Conservation (phyloP, 2,888 invertebrate genomes). For the Cataglyphis livida region DNA sequence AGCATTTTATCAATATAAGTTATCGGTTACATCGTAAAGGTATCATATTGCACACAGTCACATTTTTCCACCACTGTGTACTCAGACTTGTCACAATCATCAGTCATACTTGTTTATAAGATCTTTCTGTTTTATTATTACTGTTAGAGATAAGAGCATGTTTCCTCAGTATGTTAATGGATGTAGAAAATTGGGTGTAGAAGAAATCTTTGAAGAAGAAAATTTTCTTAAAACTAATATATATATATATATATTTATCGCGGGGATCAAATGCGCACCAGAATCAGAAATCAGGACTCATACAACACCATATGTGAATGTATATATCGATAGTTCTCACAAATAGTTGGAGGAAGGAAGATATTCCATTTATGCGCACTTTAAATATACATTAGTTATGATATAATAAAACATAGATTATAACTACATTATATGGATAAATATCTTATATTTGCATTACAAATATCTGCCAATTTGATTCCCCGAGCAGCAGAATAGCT, state of each 20-base stretch:
- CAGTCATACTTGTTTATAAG: slow-evolving; percentile 8
- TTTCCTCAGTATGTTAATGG: slow-evolving; percentile 4
- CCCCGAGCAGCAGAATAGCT: slow-evolving; percentile 84
- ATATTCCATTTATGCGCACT: background rate
- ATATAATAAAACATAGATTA: slow-evolving; percentile 35
- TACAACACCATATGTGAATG: background rate
- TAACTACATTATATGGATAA: slow-evolving; percentile 46
- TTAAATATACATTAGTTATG: slow-evolving; percentile 34
- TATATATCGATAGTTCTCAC: slow-evolving; percentile 17
- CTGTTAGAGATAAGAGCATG: slow-evolving; percentile 36
- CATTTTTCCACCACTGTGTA: slow-evolving; percentile 4
- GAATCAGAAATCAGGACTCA: background rate
- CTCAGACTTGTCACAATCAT: background rate
- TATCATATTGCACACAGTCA: background rate
- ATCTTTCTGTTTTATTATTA: slow-evolving; percentile 8
- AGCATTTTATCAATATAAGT: background rate
- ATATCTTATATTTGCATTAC: slow-evolving; percentile 70
- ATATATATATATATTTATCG: background rate
- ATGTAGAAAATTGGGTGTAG: background rate
- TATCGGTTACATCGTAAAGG: background rate
- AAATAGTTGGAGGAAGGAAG: background rate
- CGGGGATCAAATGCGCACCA: background rate
- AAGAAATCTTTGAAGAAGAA: background rate
- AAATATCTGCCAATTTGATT: slow-evolving; percentile 82
- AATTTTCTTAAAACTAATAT: background rate